These are phyloP conservation scores for Microcebus ravelobensis DNA, from an alignment of 2,113 vertebrate genomes.

Conservation along the genomic window DNA sequence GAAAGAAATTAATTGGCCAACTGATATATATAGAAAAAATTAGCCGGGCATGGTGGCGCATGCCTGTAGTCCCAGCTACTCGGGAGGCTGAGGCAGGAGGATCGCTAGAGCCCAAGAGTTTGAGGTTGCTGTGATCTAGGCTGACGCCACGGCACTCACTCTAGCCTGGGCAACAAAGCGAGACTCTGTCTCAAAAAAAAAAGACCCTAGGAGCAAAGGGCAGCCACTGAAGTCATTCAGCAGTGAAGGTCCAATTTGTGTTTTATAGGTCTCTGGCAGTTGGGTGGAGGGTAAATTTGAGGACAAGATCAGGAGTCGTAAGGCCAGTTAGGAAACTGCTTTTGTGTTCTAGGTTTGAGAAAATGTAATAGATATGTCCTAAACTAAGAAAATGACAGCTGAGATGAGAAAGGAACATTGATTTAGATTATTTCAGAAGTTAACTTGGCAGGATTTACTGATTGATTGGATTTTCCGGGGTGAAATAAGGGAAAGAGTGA, in stretches of 20 bases:
- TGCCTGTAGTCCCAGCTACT: too few relatives aligned
- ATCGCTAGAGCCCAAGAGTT: too few relatives aligned
- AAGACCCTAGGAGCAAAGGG: slow-evolving; percentile 14
- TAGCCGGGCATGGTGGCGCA: too few relatives aligned
- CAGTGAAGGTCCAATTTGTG: background rate
- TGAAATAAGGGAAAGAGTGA: slow-evolving; percentile 16
- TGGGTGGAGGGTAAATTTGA: background rate
- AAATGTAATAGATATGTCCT: background rate
- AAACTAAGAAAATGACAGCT: slow-evolving; percentile 31
- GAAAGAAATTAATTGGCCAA: too few relatives aligned
- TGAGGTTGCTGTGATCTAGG: too few relatives aligned
- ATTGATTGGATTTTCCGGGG: background rate
- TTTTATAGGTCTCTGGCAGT: slow-evolving; percentile 39
- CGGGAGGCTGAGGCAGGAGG: too few relatives aligned
- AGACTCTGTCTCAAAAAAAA: too few relatives aligned
- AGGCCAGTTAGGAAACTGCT: slow-evolving; percentile 42
- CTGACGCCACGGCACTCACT: too few relatives aligned
- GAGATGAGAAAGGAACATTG: slow-evolving; percentile 21
- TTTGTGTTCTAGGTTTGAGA: background rate
- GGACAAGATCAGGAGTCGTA: background rate
- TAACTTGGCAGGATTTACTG: slow-evolving; percentile 52
- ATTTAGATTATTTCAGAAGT: slow-evolving; percentile 43
- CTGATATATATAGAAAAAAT: too few relatives aligned
- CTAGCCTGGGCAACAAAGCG: too few relatives aligned
- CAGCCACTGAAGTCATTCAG: slow-evolving; percentile 25